Conservation (phyloP, 2,797 vertebrate species). For the Neosilurus mollespiculum region DNA sequence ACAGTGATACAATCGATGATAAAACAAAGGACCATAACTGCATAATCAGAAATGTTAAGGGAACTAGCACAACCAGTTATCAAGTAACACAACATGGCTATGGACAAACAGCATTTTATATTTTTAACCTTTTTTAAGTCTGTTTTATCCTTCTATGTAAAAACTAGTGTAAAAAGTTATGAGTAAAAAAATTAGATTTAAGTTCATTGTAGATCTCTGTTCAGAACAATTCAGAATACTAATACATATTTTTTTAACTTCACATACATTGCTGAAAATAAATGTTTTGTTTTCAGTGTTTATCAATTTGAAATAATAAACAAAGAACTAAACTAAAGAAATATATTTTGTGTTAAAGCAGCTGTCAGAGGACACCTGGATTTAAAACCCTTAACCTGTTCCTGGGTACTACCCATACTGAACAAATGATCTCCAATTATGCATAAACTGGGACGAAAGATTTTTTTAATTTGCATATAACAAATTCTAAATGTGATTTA, state of each 20-base stretch:
- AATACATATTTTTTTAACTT: not conserved
- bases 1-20: too few species aligned
- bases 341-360: not conserved
- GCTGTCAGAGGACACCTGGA: not conserved
- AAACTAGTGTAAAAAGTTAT: not conserved
- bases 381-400: not conserved
- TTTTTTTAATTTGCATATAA: not conserved
- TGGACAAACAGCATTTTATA: not conserved
- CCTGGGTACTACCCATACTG: not conserved
- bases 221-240: not conserved
- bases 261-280: too few species aligned
- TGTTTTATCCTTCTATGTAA: not conserved
- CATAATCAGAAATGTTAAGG: not conserved
- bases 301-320: not conserved
- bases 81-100: not conserved
- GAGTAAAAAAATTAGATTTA: not conserved
- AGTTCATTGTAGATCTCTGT: not conserved
- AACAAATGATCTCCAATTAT: not conserved
- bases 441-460: not conserved
- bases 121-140: not conserved
- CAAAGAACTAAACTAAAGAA: not conserved
- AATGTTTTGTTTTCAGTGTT: not conserved
- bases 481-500: not conserved
- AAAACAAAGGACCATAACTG: not conserved
- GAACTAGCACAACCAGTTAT: not conserved